Evolutionary conservation across 2,888 invertebrate species (phyloP).

Genomic region (Sipha maydis): DNA sequence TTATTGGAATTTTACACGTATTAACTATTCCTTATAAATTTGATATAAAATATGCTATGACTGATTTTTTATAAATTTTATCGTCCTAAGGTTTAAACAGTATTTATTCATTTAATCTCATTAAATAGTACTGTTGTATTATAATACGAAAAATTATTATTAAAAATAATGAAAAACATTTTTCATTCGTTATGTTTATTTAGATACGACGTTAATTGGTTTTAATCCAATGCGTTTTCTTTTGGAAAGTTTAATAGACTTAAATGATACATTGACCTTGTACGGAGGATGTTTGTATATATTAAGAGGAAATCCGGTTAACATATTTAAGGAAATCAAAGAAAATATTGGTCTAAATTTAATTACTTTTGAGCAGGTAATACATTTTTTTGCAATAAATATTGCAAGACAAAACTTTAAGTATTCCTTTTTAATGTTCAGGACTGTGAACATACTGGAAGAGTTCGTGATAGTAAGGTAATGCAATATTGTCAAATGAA

Average conservation of each 20-base stretch:
- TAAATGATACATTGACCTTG: conserved; percentile 72
- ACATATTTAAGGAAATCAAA: conserved; percentile 72
- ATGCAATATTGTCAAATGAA: conserved; percentile 71
- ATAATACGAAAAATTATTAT: too few relatives aligned
- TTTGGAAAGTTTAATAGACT: conserved; percentile 74
- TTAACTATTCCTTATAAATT: too few relatives aligned
- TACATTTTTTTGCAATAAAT: not conserved
- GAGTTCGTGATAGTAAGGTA: conserved; percentile 72
- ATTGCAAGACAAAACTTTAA: not conserved
- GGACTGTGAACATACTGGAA: conserved; percentile 81
- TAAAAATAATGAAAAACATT: too few relatives aligned
- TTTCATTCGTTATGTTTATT: conserved; percentile 45
- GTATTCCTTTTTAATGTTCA: conserved; percentile 66
- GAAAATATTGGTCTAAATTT: conserved; percentile 71
- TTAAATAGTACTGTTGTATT: too few relatives aligned
- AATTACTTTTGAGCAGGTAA: conserved; percentile 68
- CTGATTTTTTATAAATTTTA: too few relatives aligned
- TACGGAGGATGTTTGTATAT: conserved; percentile 73
- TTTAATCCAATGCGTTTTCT: conserved; percentile 78
- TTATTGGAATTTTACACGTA: too few relatives aligned
- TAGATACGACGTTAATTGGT: conserved; percentile 74
- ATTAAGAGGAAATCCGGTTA: conserved; percentile 73
- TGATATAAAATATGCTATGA: too few relatives aligned
- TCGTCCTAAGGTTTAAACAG: too few relatives aligned
- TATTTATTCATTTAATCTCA: too few relatives aligned